Base-by-base conservation (phyloP, 1,140 invertebrate genomes). In the Nasonia longicornis region DNA sequence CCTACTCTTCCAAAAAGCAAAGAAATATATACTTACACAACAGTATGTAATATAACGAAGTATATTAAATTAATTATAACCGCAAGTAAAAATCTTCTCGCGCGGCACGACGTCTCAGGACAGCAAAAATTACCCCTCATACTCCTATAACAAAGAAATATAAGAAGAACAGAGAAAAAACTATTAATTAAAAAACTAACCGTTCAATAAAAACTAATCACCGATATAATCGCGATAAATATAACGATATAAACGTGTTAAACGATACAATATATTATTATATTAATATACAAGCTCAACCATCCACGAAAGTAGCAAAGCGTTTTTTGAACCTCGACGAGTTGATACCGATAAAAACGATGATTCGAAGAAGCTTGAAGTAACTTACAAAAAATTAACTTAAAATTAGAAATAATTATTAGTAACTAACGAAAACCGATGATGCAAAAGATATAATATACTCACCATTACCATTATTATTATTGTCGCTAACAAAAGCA, bases 271-370 rank as follows among this genome's bases (percentile, higher is more conserved):
- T 26, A 67, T 69, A 72, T 70, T 64, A 79, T 29, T 35, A 35
- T 35, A 73, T 31, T 31, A 45, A 73, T 29, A 79, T 67, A 26
- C 12, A 29, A 67, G 22, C 22, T 67, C 31, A 80, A 35, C 71
- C 16, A 80, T 80, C 64, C 26, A 80, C 35, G 79, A 80, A 80
- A 80, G 72, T 80, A 80, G 79, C 22, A 12, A 48, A 80, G 63
- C 20, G 64, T 66, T 35, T 80, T 79, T 64, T 80, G 16, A 38
- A 35, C 45, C 20, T 45, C 77, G 22, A 22, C 77, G 22, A 35
- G 29, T 38, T n/a, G 52, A 71, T 58, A 38, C n/a, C 64, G 45
- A 58, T 35, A 20, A 42, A 3, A 10, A 31, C 22, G 7, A 31
- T 2, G 20, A 42, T 74, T 64, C 0, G 45, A 74, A 74, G 8